phyloP scores from a whole-genome alignment of 2,888 invertebrate genomes.

The Eristalis intricaria region DNA sequence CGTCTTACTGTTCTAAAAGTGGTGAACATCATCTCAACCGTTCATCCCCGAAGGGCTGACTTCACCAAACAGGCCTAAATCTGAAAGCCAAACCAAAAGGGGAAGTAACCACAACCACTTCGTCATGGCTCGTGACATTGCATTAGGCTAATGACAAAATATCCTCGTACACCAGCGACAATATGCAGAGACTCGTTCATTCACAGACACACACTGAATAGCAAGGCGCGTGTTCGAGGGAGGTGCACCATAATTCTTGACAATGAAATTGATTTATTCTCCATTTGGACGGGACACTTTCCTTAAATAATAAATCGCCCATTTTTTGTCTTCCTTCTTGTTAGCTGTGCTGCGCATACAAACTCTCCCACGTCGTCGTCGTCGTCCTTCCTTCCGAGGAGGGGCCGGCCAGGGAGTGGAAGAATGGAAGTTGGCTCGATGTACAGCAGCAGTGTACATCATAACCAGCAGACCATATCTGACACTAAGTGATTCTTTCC shows the following conservation, averaged over 20 bases:
- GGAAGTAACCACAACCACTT: not conserved
- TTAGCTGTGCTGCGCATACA: slow-evolving; percentile 18
- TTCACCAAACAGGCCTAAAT: not conserved
- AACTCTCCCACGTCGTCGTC: slow-evolving; percentile 28
- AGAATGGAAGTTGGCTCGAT: not conserved
- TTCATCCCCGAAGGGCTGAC: no score
- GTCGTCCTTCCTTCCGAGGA: no score
- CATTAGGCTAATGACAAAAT: slow-evolving; percentile 45
- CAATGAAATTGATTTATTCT: slow-evolving; percentile 55
- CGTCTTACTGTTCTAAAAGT: no score
- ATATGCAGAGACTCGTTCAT: not conserved
- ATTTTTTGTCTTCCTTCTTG: slow-evolving; percentile 33
- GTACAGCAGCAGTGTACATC: slow-evolving; percentile 33
- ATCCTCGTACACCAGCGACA: slow-evolving; percentile 15
- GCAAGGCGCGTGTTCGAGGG: not conserved
- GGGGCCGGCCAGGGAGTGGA: not conserved
- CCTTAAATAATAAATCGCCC: slow-evolving; percentile 47
- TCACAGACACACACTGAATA: not conserved
- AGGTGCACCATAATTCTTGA: slow-evolving; percentile 3
- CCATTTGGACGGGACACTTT: slow-evolving; percentile 48
- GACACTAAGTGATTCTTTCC: slow-evolving; percentile 61
- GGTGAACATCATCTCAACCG: no score
- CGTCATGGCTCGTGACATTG: slow-evolving; percentile 2
- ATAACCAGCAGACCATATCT: slow-evolving; percentile 55
- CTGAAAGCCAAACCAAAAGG: not conserved